Conservation (phyloP, 2,113 vertebrate species). For the Rhinolophus sinicus region DNA sequence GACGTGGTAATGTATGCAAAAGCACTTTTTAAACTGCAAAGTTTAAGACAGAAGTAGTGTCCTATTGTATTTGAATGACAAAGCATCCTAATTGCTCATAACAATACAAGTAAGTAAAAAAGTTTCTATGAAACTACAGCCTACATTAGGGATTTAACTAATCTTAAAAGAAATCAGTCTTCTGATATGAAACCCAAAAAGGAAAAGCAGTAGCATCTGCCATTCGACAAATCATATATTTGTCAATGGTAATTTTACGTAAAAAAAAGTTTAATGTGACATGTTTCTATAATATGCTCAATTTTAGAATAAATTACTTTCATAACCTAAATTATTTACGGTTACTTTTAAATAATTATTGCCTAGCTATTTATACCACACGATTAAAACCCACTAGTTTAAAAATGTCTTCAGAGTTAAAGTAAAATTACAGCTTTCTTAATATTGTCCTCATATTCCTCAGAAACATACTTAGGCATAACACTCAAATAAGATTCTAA, state of each 20-base stretch:
- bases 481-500: conserved; percentile 17
- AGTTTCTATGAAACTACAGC: not conserved
- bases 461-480: not conserved
- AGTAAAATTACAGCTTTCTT: conserved; percentile 38
- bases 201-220: not conserved
- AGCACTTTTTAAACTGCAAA: not conserved
- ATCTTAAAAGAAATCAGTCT: conserved; percentile 4
- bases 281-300: not conserved
- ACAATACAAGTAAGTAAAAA: not conserved
- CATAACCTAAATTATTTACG: not conserved
- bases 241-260: not conserved
- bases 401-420: conserved; percentile 12
- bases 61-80: not conserved
- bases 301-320: conserved; percentile 38
- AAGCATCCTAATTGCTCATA: not conserved
- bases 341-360: not conserved
- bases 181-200: conserved; percentile 10
- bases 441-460: conserved; percentile 39
- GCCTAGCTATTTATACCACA: not conserved
- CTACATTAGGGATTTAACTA: not conserved
- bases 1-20: not conserved
- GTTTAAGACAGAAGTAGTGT: not conserved
- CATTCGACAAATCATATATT: not conserved
- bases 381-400: not conserved
- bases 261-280: conserved; percentile 5